Evolutionary conservation across 2,888 invertebrate species (phyloP).

Genomic region (Acleris literana): DNA sequence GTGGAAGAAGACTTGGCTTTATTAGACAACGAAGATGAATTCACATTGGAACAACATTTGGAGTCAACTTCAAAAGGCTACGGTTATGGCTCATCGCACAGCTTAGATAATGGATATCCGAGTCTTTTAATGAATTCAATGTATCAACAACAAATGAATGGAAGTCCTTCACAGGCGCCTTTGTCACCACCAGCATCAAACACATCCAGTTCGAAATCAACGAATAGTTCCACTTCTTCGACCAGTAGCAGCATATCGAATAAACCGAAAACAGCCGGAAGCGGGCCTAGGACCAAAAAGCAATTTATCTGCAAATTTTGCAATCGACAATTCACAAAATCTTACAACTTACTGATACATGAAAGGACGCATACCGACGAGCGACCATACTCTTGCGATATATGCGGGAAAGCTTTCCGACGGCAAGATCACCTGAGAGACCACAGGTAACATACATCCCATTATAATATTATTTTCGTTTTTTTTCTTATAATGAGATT

Average conservation of each 20-base stretch:
- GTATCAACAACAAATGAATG: constrained; percentile 83
- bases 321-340: constrained; percentile 98
- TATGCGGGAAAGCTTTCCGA: constrained; percentile 98
- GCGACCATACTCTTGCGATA: constrained; percentile 98
- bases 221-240: constrained; percentile 75
- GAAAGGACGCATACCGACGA: constrained; percentile 99
- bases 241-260: constrained; percentile 74
- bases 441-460: constrained; percentile 88
- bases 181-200: constrained; percentile 74
- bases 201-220: constrained; percentile 70
- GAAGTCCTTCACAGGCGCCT: constrained; percentile 75
- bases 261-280: constrained; percentile 73
- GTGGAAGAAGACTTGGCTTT: constrained; percentile 89
- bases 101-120: constrained; percentile 87
- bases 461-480: constrained; percentile 9
- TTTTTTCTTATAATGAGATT: neutral
- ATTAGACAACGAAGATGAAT: constrained; percentile 89
- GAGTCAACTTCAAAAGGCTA: constrained; percentile 75
- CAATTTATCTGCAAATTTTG: constrained; percentile 99
- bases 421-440: constrained; percentile 97
- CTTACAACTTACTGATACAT: constrained; percentile 98
- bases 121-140: constrained; percentile 88
- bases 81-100: constrained; percentile 78
- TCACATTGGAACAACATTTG: constrained; percentile 84
- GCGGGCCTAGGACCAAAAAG: constrained; percentile 95